Evolutionary conservation across 2,888 invertebrate genomes (phyloP), one percentile per base, ranked within the genome.

Genomic region (Zhuqinia jingwanae): DNA sequence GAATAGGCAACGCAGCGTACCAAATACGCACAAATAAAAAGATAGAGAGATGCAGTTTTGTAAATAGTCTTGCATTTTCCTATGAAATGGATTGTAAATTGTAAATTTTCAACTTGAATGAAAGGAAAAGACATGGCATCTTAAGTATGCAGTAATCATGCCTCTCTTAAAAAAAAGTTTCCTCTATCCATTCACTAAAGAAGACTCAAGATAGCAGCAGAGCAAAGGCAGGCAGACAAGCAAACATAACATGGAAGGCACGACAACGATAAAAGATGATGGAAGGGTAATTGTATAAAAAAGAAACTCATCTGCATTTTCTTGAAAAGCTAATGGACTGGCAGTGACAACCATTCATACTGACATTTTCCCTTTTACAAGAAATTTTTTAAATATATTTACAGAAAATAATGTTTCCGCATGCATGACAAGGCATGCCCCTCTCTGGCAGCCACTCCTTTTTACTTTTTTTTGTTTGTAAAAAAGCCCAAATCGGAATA

Each of bases 251-350:
- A n/a, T n/a, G n/a, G n/a, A n/a, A n/a, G n/a, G n/a, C n/a, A n/a
- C n/a, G n/a, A n/a, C n/a, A n/a, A n/a, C n/a, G n/a, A n/a, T n/a
- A n/a, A 2, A 60, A 45, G 47, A 20, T 56, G 75, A 53, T 56
- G 50, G 75, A 77, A 77, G 63, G 63, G 60, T 25, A 78, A 78
- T 65, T 78, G 42, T 78, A 11, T 47, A 63, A 63, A 17, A 36
- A 36, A 36, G 8, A 36, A 45, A 45, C 56, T 81, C 81, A 70
- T 81, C 58, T 82, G 82, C 50, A 76, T 76, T 76, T 65, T 65
- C 65, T 42, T 50, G 68, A 65, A 83, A 82, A 75, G 63, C 82
- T 82, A 82, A 82, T 83, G 83, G 83, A 83, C 50, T 83, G 83
- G 76, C 65, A 76, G 83, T 83, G 83, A 77, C 83, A 83, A 65